These are phyloP conservation scores for Lordiphosa clarofinis DNA, from an alignment of 1,140 invertebrate species.

Conservation along the genomic window DNA sequence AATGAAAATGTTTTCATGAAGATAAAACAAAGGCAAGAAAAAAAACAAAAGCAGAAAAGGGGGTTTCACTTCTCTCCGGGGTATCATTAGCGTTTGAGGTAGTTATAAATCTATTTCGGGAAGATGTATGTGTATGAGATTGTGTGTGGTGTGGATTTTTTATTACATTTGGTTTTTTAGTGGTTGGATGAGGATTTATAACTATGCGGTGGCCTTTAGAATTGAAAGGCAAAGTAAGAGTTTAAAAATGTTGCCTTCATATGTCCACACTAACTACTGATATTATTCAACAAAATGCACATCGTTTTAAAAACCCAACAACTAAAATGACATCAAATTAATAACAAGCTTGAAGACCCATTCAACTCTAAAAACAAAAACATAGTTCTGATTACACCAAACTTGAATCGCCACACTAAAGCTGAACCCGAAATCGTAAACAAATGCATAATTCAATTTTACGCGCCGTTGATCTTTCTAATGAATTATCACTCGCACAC, in stretches of 20 bases:
- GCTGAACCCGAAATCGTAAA: slow-evolving; percentile 37
- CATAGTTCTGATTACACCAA: slow-evolving; percentile 9
- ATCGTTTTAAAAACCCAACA: no score
- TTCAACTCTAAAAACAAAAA: neutral
- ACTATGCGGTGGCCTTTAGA: no score
- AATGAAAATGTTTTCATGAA: slow-evolving; percentile 59
- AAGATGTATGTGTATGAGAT: neutral
- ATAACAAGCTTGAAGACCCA: no score
- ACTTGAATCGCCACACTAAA: slow-evolving; percentile 3
- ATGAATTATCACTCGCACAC: slow-evolving; percentile 59
- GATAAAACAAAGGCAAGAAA: slow-evolving; percentile 7
- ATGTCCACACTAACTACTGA: no score
- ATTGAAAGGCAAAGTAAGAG: no score
- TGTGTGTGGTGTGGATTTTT: neutral
- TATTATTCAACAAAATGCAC: no score
- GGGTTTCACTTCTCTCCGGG: slow-evolving; percentile 23
- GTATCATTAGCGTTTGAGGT: slow-evolving; percentile 35
- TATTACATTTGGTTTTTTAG: no score
- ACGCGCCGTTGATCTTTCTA: slow-evolving; percentile 64
- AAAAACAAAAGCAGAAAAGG: neutral
- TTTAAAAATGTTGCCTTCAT: no score
- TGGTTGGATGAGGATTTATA: no score
- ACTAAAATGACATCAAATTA: no score
- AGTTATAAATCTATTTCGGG: slow-evolving; percentile 30
- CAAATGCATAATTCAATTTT: slow-evolving; percentile 63